Percentiles rank a stretch among this genome's conserved stretches.
Conservation (phyloP, 1,140 invertebrate species). For the Drepana arcuata region DNA sequence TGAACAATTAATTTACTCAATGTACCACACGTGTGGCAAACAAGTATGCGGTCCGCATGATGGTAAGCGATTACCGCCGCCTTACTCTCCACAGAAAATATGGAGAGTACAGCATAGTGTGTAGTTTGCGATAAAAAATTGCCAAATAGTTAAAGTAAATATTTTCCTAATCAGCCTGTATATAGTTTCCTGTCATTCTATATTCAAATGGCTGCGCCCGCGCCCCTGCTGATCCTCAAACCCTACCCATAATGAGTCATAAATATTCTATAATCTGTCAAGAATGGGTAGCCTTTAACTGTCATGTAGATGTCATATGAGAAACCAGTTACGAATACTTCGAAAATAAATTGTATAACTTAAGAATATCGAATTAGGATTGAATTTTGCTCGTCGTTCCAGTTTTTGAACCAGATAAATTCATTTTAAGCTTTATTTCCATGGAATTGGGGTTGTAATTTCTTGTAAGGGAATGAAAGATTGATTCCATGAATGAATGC, state of each 20-base stretch:
- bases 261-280: conserved; percentile 46
- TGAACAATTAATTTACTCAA: no score
- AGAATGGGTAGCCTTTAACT: conserved; percentile 30
- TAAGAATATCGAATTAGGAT: no score
- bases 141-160: no score
- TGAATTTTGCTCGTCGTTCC: no score
- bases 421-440: conserved; percentile 5
- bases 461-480: conserved; percentile 1
- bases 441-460: conserved; percentile 1
- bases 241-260: conserved; percentile 36
- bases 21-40: no score
- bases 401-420: no score
- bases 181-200: conserved; percentile 24
- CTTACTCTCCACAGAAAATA: no score
- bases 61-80: no score
- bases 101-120: no score
- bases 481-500: conserved; percentile 11
- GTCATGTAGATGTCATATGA: conserved; percentile 31
- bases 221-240: conserved; percentile 28
- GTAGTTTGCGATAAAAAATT: no score
- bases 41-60: no score
- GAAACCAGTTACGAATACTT: conserved; percentile 9
- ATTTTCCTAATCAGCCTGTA: conserved; percentile 16
- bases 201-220: conserved; percentile 11
- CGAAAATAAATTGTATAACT: background rate